Evolutionary conservation across 2,797 vertebrate species (phyloP).

Genomic region (Phalanger gymnotis): DNA sequence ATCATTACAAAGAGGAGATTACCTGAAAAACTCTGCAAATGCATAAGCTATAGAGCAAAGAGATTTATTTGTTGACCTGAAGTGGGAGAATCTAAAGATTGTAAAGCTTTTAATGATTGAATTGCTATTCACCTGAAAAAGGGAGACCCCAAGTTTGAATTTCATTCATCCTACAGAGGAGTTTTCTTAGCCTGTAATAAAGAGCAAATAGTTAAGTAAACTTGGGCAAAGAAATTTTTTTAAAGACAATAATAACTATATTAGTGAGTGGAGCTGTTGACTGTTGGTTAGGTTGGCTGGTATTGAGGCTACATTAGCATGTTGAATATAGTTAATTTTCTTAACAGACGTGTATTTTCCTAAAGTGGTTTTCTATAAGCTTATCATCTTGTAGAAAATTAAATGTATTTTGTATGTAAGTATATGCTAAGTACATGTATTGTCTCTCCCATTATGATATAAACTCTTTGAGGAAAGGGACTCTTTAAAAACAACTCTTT

Average conservation of each 20-base stretch:
- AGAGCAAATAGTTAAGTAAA: conserved; percentile 8
- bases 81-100: not conserved
- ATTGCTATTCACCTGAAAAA: conserved; percentile 40
- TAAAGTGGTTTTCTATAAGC: not conserved
- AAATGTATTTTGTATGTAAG: not conserved
- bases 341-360: not conserved
- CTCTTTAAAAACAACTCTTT: not conserved
- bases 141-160: not conserved
- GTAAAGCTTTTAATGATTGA: conserved; percentile 41
- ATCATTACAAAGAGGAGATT: conserved; percentile 39
- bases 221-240: not conserved
- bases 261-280: not conserved
- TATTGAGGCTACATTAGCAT: conserved; percentile 17
- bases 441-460: not conserved
- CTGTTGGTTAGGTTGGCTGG: not conserved
- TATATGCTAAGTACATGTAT: not conserved
- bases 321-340: conserved; percentile 29
- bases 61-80: conserved; percentile 30
- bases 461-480: not conserved
- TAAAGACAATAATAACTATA: not conserved
- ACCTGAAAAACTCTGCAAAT: not conserved
- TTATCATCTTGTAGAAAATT: not conserved
- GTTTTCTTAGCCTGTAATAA: conserved; percentile 43
- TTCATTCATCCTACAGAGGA: conserved; percentile 7
- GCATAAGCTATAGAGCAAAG: conserved; percentile 16